These are phyloP conservation scores for Zaprionus taronus DNA, from an alignment of 1,140 invertebrate species.

Conservation along the genomic window DNA sequence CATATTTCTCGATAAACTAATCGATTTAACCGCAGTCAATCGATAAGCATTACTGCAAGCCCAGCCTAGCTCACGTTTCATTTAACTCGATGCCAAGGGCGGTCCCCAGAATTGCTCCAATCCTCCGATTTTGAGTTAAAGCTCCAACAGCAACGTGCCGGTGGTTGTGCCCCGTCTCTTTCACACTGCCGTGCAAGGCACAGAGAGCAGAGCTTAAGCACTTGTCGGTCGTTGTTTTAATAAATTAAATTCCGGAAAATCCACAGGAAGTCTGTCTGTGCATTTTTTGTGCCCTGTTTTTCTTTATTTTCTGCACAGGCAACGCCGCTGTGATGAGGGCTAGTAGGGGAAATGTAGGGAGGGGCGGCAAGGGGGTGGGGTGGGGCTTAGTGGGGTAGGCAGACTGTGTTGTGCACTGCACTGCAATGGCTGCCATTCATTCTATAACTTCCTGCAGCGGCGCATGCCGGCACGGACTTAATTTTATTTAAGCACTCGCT, in stretches of 20 bases:
- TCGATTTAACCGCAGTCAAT: background rate
- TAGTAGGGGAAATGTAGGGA: background rate
- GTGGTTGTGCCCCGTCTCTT: background rate
- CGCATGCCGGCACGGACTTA: slow-evolving; percentile 78
- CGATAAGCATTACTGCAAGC: background rate
- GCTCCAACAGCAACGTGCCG: background rate
- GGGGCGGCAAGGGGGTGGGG: background rate
- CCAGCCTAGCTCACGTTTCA: background rate
- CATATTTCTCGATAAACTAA: background rate
- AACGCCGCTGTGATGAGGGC: background rate
- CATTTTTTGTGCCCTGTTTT: slow-evolving; percentile 33
- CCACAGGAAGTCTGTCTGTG: slow-evolving; percentile 82
- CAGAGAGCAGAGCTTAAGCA: slow-evolving; percentile 27
- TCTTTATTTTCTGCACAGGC: slow-evolving; percentile 15
- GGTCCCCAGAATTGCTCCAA: background rate
- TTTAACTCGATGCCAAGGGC: background rate
- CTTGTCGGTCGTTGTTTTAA: slow-evolving; percentile 74
- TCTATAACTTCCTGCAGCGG: slow-evolving; percentile 75
- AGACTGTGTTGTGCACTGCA: slow-evolving; percentile 1
- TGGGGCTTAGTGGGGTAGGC: background rate
- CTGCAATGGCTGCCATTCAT: slow-evolving; percentile 68
- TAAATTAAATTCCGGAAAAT: slow-evolving; percentile 83
- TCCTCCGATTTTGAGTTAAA: slow-evolving; percentile 17
- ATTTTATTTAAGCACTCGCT: slow-evolving; percentile 72
- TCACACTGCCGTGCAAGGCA: background rate